These are phyloP conservation scores for Coluber constrictor DNA, from an alignment of 2,797 vertebrate genomes.

Conservation along the genomic window DNA sequence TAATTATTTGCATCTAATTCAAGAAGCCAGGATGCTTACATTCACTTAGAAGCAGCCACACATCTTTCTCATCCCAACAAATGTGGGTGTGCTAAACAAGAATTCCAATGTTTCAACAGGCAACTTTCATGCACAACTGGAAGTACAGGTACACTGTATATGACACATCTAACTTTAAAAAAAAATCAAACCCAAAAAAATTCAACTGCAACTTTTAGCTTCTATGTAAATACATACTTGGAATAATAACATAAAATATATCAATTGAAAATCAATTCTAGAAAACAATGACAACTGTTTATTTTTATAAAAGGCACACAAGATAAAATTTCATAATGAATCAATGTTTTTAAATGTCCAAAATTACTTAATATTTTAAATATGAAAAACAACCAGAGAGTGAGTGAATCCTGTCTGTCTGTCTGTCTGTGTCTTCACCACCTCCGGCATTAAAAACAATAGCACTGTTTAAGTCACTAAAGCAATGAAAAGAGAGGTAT, in stretches of 20 bases:
- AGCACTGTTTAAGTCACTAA: not conserved
- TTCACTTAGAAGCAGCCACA: slow-evolving; percentile 41
- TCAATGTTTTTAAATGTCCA: not conserved
- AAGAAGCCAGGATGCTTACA: slow-evolving; percentile 45
- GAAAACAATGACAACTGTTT: not conserved
- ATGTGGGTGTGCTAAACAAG: slow-evolving; percentile 28
- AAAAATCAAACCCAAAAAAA: not conserved
- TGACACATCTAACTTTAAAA: not conserved
- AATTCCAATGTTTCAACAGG: slow-evolving; percentile 30
- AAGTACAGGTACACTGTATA: not conserved
- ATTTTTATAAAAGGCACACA: not conserved
- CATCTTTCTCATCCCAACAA: not conserved
- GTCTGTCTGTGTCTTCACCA: not conserved
- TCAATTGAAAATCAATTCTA: not conserved
- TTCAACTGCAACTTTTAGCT: not conserved
- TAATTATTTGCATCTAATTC: slow-evolving; percentile 55
- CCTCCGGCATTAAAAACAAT: not conserved
- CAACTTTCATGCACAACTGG: slow-evolving; percentile 33
- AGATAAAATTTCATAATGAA: not conserved
- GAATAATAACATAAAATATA: not conserved
- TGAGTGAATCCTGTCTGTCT: not conserved
- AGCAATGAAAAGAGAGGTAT: not conserved
- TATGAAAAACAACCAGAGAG: not conserved
- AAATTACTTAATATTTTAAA: not conserved
- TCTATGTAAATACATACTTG: not conserved